Conservation (phyloP, 2,888 invertebrate species). For the Drosophila picticornis region DNA sequence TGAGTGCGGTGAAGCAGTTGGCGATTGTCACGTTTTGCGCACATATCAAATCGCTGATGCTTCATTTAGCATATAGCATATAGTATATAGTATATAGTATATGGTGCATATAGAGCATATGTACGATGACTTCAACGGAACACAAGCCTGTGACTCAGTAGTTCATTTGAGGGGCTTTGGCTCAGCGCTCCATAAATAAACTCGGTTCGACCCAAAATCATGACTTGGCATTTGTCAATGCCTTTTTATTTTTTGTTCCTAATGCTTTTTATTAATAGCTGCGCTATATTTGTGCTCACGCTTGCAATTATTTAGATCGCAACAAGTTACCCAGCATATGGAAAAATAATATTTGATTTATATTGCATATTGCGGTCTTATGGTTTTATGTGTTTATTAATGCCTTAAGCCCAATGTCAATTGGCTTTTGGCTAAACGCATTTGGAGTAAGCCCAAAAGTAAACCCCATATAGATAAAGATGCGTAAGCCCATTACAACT, state of each 20-base stretch:
- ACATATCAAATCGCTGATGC: slow-evolving; percentile 32
- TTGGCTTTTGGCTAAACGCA: not conserved
- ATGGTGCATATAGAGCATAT: not conserved
- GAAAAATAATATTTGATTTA: slow-evolving; percentile 3
- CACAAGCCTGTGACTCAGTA: slow-evolving; percentile 37
- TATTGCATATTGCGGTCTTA: not conserved
- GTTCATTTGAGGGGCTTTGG: not conserved
- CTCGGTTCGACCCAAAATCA: slow-evolving; percentile 8
- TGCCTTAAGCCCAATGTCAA: slow-evolving; percentile 6
- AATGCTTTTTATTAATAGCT: slow-evolving; percentile 25
- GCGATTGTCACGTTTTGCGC: slow-evolving; percentile 61
- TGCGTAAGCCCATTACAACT: not conserved
- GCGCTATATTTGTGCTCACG: not conserved
- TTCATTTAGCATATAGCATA: slow-evolving; percentile 27
- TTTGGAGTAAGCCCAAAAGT: not conserved
- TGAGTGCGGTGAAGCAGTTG: slow-evolving; percentile 14
- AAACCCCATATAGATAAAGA: not conserved
- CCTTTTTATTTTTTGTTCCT: not conserved
- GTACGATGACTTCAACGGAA: slow-evolving; percentile 8
- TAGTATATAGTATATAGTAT: slow-evolving; percentile 1
- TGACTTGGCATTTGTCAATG: slow-evolving; percentile 9
- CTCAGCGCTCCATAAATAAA: slow-evolving; percentile 32
- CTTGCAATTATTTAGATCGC: slow-evolving; percentile 4
- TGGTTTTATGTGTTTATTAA: not conserved
- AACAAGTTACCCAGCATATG: too few species aligned